Base-by-base conservation (phyloP, 2,113 vertebrate species). In the Arizona elegans region DNA sequence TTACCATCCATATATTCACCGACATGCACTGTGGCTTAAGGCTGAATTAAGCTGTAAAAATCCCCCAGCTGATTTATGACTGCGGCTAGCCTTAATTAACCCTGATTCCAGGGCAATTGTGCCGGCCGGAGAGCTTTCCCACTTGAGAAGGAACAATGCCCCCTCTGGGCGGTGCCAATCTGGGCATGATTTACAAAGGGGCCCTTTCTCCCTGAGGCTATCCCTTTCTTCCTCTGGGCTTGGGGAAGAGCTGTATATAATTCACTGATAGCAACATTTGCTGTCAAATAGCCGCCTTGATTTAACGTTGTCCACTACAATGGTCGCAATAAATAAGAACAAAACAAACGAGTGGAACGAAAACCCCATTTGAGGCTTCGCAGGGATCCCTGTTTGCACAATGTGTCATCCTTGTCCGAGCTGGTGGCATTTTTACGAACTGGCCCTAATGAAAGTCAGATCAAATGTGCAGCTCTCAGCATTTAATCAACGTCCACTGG, bases 381-480 rank as follows among this genome's bases (percentile, higher is more conserved):
- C 98, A 98, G 98, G 98, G 98, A 98, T 98, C 98, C 98, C 98
- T 98, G 97, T 98, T 98, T 98, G 98, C 98, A 97, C 98, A 98
- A 97, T 98, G 97, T 98, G 98, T 98, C 98, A 98, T 98, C 98
- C 98, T 98, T 98, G 98, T 98, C 98, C 98, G 97, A n/a, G 96
- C 97, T 97, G 97, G 97, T 99, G 99, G 99, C 98, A 98, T 98
- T 99, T 99, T 99, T 99, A 99, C 97, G 98, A 99, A 99, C 99
- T 99, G 98, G 98, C 98, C 98, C 98, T 99, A 99, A 99, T 99
- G 98, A 98, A 98, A 98, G 98, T 98, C 98, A 98, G 98, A 99
- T 98, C 99, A 99, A 99, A 99, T 98, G 98, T 98, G 97, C 98
- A 97, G 96, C 97, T 97, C 96, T 97, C 97, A 97, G 97, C 96